These are phyloP conservation scores for Tipula vernalis DNA, from an alignment of 2,888 invertebrate species.

Conservation along the genomic window DNA sequence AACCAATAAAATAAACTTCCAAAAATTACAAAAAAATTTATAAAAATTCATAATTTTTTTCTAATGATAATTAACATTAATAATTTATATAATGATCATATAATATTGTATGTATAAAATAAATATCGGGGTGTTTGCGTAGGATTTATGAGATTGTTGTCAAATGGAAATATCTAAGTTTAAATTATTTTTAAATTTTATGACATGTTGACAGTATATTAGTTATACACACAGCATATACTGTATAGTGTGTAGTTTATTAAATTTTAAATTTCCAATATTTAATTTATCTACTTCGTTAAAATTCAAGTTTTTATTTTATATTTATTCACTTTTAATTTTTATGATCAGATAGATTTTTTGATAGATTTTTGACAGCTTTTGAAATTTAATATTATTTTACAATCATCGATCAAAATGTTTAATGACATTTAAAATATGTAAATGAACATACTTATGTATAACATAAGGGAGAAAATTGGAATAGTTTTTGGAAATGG, in stretches of 20 bases:
- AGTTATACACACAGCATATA: neutral
- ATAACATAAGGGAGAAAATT: neutral
- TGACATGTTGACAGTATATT: neutral
- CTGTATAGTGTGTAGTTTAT: too few relatives aligned
- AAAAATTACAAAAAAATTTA: neutral
- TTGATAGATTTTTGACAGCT: neutral
- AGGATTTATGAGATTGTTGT: constrained; percentile 4
- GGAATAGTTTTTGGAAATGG: neutral
- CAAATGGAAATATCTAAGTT: neutral
- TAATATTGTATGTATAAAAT: neutral
- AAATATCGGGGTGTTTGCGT: neutral
- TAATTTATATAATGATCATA: neutral
- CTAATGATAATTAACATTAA: neutral
- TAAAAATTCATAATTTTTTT: neutral
- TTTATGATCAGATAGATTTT: neutral
- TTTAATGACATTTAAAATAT: neutral
- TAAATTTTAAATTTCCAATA: neutral
- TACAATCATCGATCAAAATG: neutral
- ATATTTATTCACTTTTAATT: neutral
- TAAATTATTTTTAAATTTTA: neutral
- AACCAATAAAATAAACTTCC: neutral
- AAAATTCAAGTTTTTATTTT: neutral
- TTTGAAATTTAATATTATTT: neutral
- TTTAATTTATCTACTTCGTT: neutral
- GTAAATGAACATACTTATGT: too few relatives aligned